Percentiles rank a stretch among this genome's conserved stretches.
These are phyloP conservation scores for Heliopora coerulea DNA, from an alignment of 92 coral and sea anemone genomes.

Conservation along the genomic window DNA sequence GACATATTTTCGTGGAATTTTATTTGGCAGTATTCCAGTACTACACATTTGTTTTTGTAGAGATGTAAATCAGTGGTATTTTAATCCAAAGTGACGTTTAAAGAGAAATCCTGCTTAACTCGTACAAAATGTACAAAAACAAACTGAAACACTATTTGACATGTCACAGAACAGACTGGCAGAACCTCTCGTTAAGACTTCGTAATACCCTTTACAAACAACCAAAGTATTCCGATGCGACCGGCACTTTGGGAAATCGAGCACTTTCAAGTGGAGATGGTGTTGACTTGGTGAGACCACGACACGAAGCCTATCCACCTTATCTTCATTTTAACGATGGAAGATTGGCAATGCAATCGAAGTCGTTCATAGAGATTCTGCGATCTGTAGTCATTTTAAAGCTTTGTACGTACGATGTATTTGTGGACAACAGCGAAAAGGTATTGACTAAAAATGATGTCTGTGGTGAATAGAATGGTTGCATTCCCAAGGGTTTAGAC, in stretches of 20 bases:
- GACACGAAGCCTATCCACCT: background rate
- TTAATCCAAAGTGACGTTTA: too few relatives aligned
- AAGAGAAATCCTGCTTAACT: too few relatives aligned
- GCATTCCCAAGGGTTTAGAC: too few relatives aligned
- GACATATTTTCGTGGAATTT: too few relatives aligned
- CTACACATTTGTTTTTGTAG: too few relatives aligned
- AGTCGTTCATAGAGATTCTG: slow-evolving; percentile 57
- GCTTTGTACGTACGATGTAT: slow-evolving; percentile 67
- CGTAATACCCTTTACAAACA: background rate
- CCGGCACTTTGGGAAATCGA: background rate
- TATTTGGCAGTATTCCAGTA: too few relatives aligned
- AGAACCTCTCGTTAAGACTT: background rate
- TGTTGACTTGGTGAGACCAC: background rate
- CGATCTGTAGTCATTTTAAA: slow-evolving; percentile 71
- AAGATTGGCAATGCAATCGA: slow-evolving; percentile 37
- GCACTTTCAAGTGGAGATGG: background rate
- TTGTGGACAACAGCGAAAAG: slow-evolving; percentile 67
- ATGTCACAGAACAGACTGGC: too few relatives aligned
- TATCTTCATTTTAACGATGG: slow-evolving; percentile 12
- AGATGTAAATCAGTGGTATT: too few relatives aligned
- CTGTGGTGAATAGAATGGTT: too few relatives aligned
- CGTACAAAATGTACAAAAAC: background rate
- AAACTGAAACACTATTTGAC: background rate
- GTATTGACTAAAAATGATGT: slow-evolving; percentile 36
- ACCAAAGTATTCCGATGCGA: too few relatives aligned